Base-by-base conservation (phyloP, 2,797 vertebrate genomes). In the Darevskia mixta region DNA sequence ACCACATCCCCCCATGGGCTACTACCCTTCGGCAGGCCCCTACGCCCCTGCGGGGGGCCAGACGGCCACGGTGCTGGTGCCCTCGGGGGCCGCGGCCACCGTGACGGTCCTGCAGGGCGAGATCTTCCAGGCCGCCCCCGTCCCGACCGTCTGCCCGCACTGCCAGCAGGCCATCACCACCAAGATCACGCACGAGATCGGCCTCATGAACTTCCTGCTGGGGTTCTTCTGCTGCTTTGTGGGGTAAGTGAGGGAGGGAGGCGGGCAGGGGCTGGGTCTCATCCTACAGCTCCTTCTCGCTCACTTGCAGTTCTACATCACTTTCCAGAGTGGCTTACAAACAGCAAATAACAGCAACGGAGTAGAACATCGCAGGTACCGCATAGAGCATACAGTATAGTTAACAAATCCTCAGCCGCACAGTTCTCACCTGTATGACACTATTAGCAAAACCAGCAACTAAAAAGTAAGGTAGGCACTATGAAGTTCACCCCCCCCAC, bases 141-240 rank as follows among this genome's bases (percentile, higher is more conserved):
- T 99, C 95, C 98, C 99, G 96, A 99, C 98, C 0, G 98, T 99
- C 94, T 99, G 99, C 96, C 98, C 98, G 20, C 98, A 99, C 96
- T 99, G 99, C 97, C 99, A 99, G 96, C 99, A 99, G 96, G 97
- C 98, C 82, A 99, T 99, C 96, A 94, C 98, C 96, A 99, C 99
- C 89, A 98, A 98, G 93, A 99, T 99, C 96, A 98, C 97, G 92
- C 98, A 99, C 0, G 98, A 99, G 91, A 97, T 99, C 0, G 99
- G 99, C 88, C 98, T 99, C 95, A 98, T 99, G 98, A 99, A 99
- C 96, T 98, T 98, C 20, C 98, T 99, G 77, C 98, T 99, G 83
- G 99, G 99, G 94, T 98, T 99, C 96, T 98, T 99, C 97, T 99
- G 99, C 97, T 99, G 99, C 97, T 99, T 99, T 0, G 98, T 99